These are phyloP conservation scores for Eidolon dupreanum DNA, from an alignment of 2,797 vertebrate genomes.

Conservation along the genomic window DNA sequence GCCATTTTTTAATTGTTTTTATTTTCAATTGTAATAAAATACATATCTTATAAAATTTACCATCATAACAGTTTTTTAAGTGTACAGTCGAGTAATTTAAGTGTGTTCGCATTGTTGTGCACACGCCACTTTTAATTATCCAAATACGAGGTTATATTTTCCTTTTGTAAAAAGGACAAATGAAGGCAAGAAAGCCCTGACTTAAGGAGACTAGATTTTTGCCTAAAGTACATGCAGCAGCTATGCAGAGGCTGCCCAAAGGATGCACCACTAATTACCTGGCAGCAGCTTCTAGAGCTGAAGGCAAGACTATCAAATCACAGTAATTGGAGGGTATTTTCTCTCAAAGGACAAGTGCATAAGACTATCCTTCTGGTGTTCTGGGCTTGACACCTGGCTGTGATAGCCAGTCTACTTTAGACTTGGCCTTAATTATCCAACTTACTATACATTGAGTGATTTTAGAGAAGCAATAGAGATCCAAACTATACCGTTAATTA, in stretches of 20 bases:
- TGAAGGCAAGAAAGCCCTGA: neutral
- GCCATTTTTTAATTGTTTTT: neutral
- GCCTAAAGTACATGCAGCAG: neutral
- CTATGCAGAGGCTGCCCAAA: neutral
- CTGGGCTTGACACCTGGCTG: neutral
- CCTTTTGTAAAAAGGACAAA: neutral
- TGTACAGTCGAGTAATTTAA: neutral
- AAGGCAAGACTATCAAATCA: neutral
- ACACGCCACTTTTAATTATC: neutral
- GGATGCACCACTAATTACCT: neutral
- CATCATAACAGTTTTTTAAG: neutral
- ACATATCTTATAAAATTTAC: neutral
- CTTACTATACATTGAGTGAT: neutral
- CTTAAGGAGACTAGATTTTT: neutral
- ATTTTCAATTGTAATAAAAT: neutral
- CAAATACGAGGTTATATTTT: neutral
- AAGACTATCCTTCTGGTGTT: neutral
- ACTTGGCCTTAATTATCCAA: neutral
- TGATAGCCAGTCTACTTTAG: neutral
- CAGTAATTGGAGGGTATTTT: neutral
- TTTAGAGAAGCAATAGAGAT: neutral
- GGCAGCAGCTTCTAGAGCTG: neutral
- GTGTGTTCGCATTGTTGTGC: neutral
- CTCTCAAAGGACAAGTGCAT: neutral
- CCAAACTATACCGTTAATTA: constrained; percentile 10